Evolutionary conservation across 2,888 invertebrate species (phyloP).

Genomic region (Pterostichus niger): DNA sequence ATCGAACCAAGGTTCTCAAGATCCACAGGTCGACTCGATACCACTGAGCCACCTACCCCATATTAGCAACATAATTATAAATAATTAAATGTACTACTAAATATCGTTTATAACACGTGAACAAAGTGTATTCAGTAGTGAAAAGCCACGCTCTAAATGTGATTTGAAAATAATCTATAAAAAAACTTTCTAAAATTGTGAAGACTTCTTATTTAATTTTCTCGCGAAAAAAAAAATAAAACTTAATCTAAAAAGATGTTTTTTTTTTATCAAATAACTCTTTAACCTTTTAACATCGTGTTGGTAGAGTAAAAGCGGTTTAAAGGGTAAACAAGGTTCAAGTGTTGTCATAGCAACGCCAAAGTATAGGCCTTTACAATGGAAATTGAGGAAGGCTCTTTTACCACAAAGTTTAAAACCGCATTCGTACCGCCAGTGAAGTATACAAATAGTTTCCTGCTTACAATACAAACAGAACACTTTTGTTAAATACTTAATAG

Average conservation of each 20-base stretch:
- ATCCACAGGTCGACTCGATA: too few relatives aligned
- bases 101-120: too few relatives aligned
- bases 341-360: conserved; percentile 32
- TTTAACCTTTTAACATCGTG: background rate
- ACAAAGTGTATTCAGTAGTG: too few relatives aligned
- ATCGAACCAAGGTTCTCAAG: too few relatives aligned
- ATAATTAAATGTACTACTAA: too few relatives aligned
- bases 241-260: background rate
- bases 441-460: conserved; percentile 27
- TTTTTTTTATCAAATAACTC: conserved; percentile 1
- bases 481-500: conserved; percentile 39
- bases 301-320: background rate
- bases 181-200: too few relatives aligned
- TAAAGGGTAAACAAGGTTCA: conserved; percentile 27
- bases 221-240: background rate
- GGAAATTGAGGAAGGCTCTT: conserved; percentile 29
- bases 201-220: background rate
- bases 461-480: conserved; percentile 24
- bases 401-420: conserved; percentile 37
- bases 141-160: too few relatives aligned
- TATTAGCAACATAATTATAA: too few relatives aligned
- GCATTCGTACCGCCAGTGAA: conserved; percentile 16
- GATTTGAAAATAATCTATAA: too few relatives aligned
- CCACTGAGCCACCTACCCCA: too few relatives aligned
- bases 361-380: conserved; percentile 29